Conservation (phyloP, 2,113 vertebrate genomes). For the Varanus salvator region DNA sequence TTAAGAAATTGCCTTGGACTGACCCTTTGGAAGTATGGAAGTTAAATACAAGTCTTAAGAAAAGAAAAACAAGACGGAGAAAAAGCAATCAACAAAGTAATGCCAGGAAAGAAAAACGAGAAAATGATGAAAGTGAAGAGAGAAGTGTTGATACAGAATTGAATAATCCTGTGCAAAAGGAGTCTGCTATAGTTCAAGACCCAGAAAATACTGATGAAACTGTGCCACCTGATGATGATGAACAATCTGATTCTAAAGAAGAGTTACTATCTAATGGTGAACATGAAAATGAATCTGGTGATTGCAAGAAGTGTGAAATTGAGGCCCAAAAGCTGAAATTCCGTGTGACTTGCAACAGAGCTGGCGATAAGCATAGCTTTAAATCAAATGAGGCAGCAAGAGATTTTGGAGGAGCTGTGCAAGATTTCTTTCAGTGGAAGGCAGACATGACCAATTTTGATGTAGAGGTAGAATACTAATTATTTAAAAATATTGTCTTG, state of each 20-base stretch:
- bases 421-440: slow-evolving; percentile 97
- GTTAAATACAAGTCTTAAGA: slow-evolving; percentile 89
- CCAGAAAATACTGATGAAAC: slow-evolving; percentile 19
- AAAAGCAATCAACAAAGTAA: slow-evolving; percentile 63
- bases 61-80: slow-evolving; percentile 86
- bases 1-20: slow-evolving; percentile 87
- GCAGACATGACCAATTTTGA: slow-evolving; percentile 99
- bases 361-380: slow-evolving; percentile 94
- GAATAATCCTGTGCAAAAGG: slow-evolving; percentile 33
- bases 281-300: slow-evolving; percentile 22
- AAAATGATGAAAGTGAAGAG: slow-evolving; percentile 38
- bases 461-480: slow-evolving; percentile 84
- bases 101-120: slow-evolving; percentile 61
- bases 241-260: neutral
- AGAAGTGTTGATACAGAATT: slow-evolving; percentile 5
- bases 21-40: slow-evolving; percentile 90
- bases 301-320: slow-evolving; percentile 27
- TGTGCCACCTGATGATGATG: slow-evolving; percentile 42
- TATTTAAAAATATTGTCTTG: fast-evolving
- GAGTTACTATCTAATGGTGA: neutral
- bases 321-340: slow-evolving; percentile 81
- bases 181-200: slow-evolving; percentile 42
- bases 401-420: slow-evolving; percentile 95
- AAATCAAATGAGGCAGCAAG: slow-evolving; percentile 94
- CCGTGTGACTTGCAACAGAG: slow-evolving; percentile 93